Percentiles rank a stretch among this genome's conserved stretches.
Conservation (phyloP, 2,113 vertebrate genomes). For the Zosterops pallidus region DNA sequence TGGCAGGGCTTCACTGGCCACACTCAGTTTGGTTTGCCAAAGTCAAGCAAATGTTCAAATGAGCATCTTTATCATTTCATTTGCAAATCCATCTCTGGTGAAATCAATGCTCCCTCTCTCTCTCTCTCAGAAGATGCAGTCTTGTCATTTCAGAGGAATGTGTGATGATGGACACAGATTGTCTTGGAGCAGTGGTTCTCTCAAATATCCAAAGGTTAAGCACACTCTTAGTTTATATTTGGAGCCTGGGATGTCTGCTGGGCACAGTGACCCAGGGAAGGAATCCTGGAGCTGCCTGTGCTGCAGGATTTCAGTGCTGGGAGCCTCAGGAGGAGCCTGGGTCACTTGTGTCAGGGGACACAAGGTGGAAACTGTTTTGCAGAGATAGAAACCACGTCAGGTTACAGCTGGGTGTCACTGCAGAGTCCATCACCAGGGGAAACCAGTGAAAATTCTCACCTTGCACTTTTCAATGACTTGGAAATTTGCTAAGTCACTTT, state of each 20-base stretch:
- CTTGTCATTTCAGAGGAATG: background rate
- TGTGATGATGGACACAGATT: background rate
- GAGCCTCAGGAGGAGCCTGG: background rate
- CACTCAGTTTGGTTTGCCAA: background rate
- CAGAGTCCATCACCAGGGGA: background rate
- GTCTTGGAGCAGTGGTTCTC: background rate
- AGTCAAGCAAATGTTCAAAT: background rate
- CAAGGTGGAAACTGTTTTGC: background rate
- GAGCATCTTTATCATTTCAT: background rate
- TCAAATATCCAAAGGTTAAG: background rate
- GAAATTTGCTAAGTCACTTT: background rate
- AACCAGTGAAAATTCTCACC: background rate
- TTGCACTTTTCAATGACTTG: background rate
- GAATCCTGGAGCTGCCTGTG: background rate
- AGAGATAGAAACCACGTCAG: background rate
- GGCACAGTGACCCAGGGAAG: no score
- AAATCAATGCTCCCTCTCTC: background rate
- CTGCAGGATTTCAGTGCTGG: background rate
- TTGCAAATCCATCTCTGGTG: background rate
- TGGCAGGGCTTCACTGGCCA: background rate
- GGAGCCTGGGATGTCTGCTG: background rate
- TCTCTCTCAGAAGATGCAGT: background rate
- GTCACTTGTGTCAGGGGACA: background rate
- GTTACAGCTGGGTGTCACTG: background rate
- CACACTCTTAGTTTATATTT: fast-evolving